phyloP scores from a whole-genome alignment of 1,140 invertebrate genomes.

The Holcopasites calliopsidis region DNA sequence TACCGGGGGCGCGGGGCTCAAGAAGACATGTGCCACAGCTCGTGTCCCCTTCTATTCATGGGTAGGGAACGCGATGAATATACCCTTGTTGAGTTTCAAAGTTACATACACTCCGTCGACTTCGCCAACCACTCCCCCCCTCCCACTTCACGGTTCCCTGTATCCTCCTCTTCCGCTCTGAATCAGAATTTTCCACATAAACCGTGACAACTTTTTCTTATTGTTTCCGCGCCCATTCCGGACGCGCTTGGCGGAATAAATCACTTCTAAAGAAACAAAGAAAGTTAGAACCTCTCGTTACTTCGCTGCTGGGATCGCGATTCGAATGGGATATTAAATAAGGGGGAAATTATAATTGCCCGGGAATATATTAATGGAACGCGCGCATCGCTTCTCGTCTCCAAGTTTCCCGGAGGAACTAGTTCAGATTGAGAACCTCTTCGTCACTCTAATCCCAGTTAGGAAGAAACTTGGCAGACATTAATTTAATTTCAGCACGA shows the following conservation, averaged over 20 bases:
- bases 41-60: slow-evolving; percentile 42
- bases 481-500: slow-evolving; percentile 22
- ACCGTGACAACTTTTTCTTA: slow-evolving; percentile 43
- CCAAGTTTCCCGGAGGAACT: slow-evolving; percentile 3
- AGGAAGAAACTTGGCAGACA: slow-evolving; percentile 15
- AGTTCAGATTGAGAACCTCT: neutral
- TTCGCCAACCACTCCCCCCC: slow-evolving; percentile 33
- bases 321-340: neutral
- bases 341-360: too few relatives aligned
- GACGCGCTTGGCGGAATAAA: slow-evolving; percentile 25
- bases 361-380: too few relatives aligned
- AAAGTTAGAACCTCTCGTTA: neutral
- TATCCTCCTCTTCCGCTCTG: slow-evolving; percentile 51
- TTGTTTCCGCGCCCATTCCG: slow-evolving; percentile 36
- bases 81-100: slow-evolving; percentile 62
- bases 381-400: too few relatives aligned
- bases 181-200: slow-evolving; percentile 55
- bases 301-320: neutral
- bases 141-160: slow-evolving; percentile 35
- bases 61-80: slow-evolving; percentile 49
- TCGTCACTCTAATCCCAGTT: slow-evolving; percentile 10
- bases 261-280: slow-evolving; percentile 15
- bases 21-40: slow-evolving; percentile 52
- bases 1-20: slow-evolving; percentile 21
- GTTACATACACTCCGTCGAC: slow-evolving; percentile 50